Base-by-base conservation (phyloP, 92 coral and sea anemone species). In the Heteractis magnifica region DNA sequence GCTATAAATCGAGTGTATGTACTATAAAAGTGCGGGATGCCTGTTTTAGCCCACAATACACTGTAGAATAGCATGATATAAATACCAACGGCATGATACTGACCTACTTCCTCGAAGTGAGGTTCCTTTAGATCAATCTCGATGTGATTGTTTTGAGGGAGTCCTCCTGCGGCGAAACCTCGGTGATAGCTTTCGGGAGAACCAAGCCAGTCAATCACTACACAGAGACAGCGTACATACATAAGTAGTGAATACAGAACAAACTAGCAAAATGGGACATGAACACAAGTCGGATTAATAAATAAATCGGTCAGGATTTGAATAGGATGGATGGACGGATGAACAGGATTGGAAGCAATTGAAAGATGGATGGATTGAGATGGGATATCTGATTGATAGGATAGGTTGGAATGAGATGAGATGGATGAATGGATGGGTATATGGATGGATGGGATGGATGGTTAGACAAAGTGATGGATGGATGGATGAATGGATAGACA, bases 21-120 rank as follows among this genome's bases (percentile, higher is more conserved):
- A 16, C 41, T 6, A 26, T 19, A 8, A 19, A 23, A 16, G 70
- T 23, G 51, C 44, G 21, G 56, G 16, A 26, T 62, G n/a, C 34
- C 81, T 23, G 81, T 5, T 18, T 3, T n/a, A 8, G 16, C 13
- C 68, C 48, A 4, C 59, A 51, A 34, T 62, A 11, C 5, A 62
- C 13, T 10, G 59, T 0, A 20, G 34, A 19, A 23, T 16, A 6
- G 10, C 2, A 59, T 51, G 55, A 68, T 18, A 4, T 18, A 8
- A 8, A 19, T n/a, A 11, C 6, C 71, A 14, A 51, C 9, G 0
- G n/a, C 12, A 71, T 18, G n/a, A 56, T 78, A 59, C 89, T 86
- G 34, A 86, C 90, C 88, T 10, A 83, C 81, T 79, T 90, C 88
- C 72, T 90, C 93, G 68, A 76, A 41, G 81, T 87, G 76, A 3